Percentiles rank a stretch among this genome's conserved stretches.
Conservation (phyloP, 2,113 vertebrate genomes). For the Garra rufa region DNA sequence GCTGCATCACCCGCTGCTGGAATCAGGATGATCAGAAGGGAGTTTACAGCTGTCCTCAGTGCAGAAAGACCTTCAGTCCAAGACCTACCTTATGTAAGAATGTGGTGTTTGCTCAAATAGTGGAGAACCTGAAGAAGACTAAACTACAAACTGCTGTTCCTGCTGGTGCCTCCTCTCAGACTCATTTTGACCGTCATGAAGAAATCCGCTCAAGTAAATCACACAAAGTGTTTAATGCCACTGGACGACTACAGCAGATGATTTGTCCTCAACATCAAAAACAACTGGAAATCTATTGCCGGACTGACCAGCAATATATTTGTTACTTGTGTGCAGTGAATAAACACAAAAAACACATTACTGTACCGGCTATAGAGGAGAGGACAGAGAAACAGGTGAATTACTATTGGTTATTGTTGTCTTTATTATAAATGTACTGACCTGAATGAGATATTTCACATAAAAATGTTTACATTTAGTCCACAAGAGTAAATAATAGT, state of each 20-base stretch:
- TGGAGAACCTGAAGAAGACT: neutral
- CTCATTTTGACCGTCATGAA: neutral
- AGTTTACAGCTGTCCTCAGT: neutral
- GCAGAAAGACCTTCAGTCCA: neutral
- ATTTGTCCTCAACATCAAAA: neutral
- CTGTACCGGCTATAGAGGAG: neutral
- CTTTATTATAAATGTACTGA: no score
- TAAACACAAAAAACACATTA: neutral
- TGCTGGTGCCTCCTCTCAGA: neutral
- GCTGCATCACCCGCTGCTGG: neutral
- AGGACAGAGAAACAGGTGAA: neutral
- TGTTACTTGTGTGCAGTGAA: neutral
- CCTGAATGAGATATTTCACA: no score
- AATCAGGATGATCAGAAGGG: neutral
- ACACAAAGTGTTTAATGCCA: neutral
- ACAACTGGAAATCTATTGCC: constrained; percentile 5
- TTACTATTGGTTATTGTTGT: no score
- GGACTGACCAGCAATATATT: neutral
- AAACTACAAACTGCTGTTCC: neutral
- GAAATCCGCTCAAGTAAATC: neutral
- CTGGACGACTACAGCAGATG: neutral
- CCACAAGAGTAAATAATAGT: no score
- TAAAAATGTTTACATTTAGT: no score
- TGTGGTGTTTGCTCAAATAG: neutral
- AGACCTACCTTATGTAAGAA: neutral